Conservation (phyloP, 1,140 invertebrate species). For the Pachyrhynchus sulphureomaculatus region DNA sequence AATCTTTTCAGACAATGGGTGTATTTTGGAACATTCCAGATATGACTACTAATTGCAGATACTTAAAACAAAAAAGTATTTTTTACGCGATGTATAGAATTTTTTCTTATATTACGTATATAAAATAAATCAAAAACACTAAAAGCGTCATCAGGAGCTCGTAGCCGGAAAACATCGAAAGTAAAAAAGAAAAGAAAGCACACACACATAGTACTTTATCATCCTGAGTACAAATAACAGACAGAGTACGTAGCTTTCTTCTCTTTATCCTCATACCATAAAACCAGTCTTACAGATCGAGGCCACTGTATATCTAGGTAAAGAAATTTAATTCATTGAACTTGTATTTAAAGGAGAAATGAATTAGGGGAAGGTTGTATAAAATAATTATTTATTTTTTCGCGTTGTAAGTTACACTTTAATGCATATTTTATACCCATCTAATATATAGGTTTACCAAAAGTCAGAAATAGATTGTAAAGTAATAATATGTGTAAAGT, state of each 20-base stretch:
- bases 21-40: no score
- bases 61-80: no score
- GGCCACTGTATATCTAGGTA: constrained; percentile 50
- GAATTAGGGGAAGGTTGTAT: constrained; percentile 5
- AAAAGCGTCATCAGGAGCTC: no score
- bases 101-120: no score
- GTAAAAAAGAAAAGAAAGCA: neutral
- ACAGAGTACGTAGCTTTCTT: constrained; percentile 9
- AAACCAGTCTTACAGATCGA: constrained; percentile 45
- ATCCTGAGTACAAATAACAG: constrained; percentile 1
- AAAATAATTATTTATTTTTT: constrained; percentile 4
- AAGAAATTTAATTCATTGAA: constrained; percentile 44
- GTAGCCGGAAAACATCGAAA: neutral
- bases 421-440: neutral
- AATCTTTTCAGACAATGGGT: no score
- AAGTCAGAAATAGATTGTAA: no score
- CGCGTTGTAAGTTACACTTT: neutral
- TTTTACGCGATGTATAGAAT: no score
- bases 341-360: constrained; percentile 39
- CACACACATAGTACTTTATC: neutral
- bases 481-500: no score
- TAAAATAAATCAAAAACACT: neutral
- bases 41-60: no score
- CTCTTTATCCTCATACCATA: constrained; percentile 36
- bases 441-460: no score